Conservation (phyloP, 2,888 invertebrate genomes). For the Clivina fossor region DNA sequence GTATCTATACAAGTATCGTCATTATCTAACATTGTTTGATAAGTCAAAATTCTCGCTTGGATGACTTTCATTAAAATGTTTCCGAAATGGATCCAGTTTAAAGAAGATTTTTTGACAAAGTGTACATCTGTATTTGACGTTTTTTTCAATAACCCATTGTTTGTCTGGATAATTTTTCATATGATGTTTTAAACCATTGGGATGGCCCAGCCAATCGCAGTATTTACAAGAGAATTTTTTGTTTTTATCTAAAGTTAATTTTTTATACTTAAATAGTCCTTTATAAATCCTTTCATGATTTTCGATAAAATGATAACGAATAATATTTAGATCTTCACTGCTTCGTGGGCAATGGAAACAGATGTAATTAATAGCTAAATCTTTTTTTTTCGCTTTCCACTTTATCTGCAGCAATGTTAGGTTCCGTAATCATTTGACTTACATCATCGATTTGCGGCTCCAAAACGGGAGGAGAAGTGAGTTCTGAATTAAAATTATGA, state of each 20-base stretch:
- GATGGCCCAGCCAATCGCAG: conserved; percentile 47
- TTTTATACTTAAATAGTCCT: conserved; percentile 30
- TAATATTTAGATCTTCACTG: conserved; percentile 32
- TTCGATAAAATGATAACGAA: conserved; percentile 40
- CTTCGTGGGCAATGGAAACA: conserved; percentile 43
- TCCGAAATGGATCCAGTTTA: conserved; percentile 40
- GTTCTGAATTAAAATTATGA: no score
- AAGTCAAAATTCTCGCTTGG: conserved; percentile 44
- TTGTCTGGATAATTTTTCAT: conserved; percentile 47
- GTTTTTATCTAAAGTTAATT: conserved; percentile 11
- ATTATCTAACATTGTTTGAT: conserved; percentile 41
- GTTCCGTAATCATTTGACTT: not conserved
- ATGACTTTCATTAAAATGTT: conserved; percentile 44
- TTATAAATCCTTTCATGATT: conserved; percentile 37
- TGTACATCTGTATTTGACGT: conserved; percentile 44
- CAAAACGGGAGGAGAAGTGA: no score
- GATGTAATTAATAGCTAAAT: conserved; percentile 28
- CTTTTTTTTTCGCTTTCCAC: conserved; percentile 1
- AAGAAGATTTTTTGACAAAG: conserved; percentile 43
- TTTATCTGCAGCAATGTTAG: not conserved
- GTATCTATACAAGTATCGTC: conserved; percentile 42
- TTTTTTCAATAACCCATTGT: conserved; percentile 36
- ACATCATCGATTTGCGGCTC: not conserved
- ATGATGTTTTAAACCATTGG: conserved; percentile 48
- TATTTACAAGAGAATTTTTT: conserved; percentile 42